These are phyloP conservation scores for Eupithecia centaureata DNA, from an alignment of 2,888 invertebrate genomes.

Conservation along the genomic window DNA sequence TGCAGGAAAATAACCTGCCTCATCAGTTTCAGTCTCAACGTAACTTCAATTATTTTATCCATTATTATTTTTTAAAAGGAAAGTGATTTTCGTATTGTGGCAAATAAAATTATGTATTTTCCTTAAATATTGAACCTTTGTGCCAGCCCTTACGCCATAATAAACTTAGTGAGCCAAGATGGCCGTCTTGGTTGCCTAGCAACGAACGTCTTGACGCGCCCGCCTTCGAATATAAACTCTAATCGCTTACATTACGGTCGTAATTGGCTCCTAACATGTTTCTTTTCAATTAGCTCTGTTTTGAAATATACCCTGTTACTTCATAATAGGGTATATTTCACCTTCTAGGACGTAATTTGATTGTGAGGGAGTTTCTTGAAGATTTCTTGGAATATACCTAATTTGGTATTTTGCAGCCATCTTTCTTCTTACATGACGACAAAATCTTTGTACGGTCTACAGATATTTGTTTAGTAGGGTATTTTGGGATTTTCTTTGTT, in stretches of 20 bases:
- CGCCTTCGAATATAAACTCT: constrained; percentile 48
- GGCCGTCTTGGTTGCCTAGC: constrained; percentile 70
- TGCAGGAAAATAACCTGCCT: too few species aligned
- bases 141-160: constrained; percentile 68
- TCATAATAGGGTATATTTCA: constrained; percentile 39
- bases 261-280: constrained; percentile 36
- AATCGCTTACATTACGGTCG: constrained; percentile 44
- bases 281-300: constrained; percentile 37
- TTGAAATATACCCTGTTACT: constrained; percentile 43
- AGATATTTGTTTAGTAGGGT: too few species aligned
- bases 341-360: constrained; percentile 36
- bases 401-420: constrained; percentile 13
- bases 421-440: not conserved
- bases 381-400: constrained; percentile 22
- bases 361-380: constrained; percentile 31
- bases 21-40: too few species aligned
- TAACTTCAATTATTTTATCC: too few species aligned
- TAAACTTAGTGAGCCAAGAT: constrained; percentile 68
- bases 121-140: constrained; percentile 18
- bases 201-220: constrained; percentile 62
- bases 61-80: too few species aligned
- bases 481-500: too few species aligned
- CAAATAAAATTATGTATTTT: too few species aligned
- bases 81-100: too few species aligned
- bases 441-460: too few species aligned